phyloP scores from a whole-genome alignment of 1,140 invertebrate genomes.

The Sinonovacula constricta region DNA sequence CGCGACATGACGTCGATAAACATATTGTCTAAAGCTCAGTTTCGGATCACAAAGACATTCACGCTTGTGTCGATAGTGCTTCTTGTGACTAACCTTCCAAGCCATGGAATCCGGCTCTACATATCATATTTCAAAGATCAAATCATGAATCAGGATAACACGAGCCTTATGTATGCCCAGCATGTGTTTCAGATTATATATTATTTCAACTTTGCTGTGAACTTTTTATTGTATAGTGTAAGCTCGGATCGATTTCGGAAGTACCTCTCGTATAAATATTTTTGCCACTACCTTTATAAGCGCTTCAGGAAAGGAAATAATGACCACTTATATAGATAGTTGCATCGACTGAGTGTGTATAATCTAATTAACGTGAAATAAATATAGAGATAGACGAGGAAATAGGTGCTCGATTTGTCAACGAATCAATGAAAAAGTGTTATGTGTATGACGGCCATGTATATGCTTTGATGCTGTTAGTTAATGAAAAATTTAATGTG shows the following conservation, averaged over 20 bases:
- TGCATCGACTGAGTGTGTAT: background rate
- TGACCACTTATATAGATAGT: background rate
- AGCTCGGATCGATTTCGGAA: slow-evolving; percentile 54
- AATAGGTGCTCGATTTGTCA: too few species aligned
- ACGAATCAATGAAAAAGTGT: too few species aligned
- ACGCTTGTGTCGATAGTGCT: slow-evolving; percentile 89
- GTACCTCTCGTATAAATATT: background rate
- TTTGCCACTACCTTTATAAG: background rate
- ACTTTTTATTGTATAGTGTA: slow-evolving; percentile 86
- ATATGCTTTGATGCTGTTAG: too few species aligned
- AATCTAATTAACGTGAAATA: too few species aligned
- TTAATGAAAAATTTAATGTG: too few species aligned
- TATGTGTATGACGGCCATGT: too few species aligned
- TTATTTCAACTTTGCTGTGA: slow-evolving; percentile 90
- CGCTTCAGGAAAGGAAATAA: background rate
- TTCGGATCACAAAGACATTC: slow-evolving; percentile 88
- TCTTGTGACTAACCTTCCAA: slow-evolving; percentile 87
- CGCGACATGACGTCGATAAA: background rate
- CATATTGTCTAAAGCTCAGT: background rate
- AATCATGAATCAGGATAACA: background rate
- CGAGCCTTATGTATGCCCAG: background rate
- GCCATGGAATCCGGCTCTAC: slow-evolving; percentile 70
- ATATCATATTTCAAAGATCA: too few species aligned
- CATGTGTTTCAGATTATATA: slow-evolving; percentile 83
- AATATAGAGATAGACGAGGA: too few species aligned